These are phyloP conservation scores for Pygoscelis antarcticus DNA, from an alignment of 2,113 vertebrate species.

Conservation along the genomic window DNA sequence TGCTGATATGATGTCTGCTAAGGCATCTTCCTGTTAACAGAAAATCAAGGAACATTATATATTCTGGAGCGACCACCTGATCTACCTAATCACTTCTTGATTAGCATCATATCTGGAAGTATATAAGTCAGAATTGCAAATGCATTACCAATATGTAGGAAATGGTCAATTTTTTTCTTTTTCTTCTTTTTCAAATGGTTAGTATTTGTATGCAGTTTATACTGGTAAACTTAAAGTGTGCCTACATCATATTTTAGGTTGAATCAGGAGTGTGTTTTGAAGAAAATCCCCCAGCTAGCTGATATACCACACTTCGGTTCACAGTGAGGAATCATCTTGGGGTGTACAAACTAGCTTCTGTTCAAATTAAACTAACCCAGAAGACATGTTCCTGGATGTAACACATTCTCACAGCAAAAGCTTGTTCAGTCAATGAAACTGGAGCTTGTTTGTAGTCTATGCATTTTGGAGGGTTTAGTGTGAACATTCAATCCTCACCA, in stretches of 20 bases:
- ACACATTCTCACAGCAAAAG: neutral
- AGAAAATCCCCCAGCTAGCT: neutral
- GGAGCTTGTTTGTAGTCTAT: neutral
- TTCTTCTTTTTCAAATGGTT: neutral
- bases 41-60: neutral
- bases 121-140: neutral
- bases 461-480: neutral
- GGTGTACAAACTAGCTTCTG: neutral
- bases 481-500: neutral
- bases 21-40: neutral
- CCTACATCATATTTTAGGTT: neutral
- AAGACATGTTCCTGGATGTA: neutral
- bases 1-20: neutral
- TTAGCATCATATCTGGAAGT: neutral
- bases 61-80: neutral
- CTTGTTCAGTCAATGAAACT: neutral
- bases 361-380: neutral
- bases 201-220: neutral
- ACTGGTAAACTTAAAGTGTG: neutral
- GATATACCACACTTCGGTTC: neutral
- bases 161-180: fast-evolving
- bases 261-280: neutral
- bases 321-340: neutral
- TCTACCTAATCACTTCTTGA: neutral
- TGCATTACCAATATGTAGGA: neutral